Base-by-base conservation (phyloP, 2,888 invertebrate species). In the Drosophila mayaguana region DNA sequence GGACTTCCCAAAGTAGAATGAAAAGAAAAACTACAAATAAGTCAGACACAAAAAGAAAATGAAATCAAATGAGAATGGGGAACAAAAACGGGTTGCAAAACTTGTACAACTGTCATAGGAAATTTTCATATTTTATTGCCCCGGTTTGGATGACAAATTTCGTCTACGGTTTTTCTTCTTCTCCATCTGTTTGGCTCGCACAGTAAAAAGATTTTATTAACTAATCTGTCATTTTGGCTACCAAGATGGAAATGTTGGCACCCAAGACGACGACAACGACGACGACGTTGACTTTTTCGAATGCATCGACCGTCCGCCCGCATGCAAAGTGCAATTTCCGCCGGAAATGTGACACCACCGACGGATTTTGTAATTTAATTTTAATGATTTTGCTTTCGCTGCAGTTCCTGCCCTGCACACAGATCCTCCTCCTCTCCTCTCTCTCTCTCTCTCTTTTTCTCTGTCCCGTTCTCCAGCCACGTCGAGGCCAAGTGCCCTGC, bases 301-400 rank as follows among this genome's bases (percentile, higher is more conserved):
- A 50, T 50, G 53, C 53, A 22, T 20, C 20, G 43, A 8, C 36
- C 2, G 18, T 51, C 14, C 48, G 48, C 77, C 66, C 68, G 83
- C 73, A 77, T 67, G 78, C 81, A 86, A 83, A 90, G 86, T 86
- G 90, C 86, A 86, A 86, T 86, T 86, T 86, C 86, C 86, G 86
- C 63, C 90, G 86, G 86, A 86, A 86, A 86, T 86, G 86, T 86
- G 89, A 86, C 90, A 88, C 82, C 82, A 75, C 70, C 84, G 73
- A 75, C 71, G 87, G 80, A 90, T 90, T 90, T 77, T 84, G 89
- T 86, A 86, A 86, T 86, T 81, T 81, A 90, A 86, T 86, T 86
- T 86, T 86, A 90, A 86, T 90, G 89, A 86, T 86, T 86, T 86
- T 77, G 63, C 87, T 71, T 90, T 80, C 57, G 72, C 67, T 67